A percentile compares a stretch with the other conserved stretches of the same genome.
These are phyloP conservation scores for Macrocentrus cingulum DNA, from an alignment of 1,140 invertebrate species.

Conservation along the genomic window DNA sequence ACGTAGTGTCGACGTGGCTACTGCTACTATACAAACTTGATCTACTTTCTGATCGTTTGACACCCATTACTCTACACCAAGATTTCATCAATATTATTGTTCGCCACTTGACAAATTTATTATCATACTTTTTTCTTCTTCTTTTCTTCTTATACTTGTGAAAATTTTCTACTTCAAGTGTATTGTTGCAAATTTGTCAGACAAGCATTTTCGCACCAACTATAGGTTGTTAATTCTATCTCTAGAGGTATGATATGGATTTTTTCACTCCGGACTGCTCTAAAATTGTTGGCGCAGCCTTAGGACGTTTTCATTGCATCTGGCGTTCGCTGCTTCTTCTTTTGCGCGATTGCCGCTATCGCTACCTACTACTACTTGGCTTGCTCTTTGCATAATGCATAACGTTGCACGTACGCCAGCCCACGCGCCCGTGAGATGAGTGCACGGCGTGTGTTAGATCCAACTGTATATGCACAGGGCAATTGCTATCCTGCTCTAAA, in stretches of 20 bases:
- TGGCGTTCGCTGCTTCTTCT: slow-evolving; percentile 5
- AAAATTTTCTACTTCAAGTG: too few species aligned
- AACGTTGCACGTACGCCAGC: slow-evolving; percentile 26
- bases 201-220: too few species aligned
- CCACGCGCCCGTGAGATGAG: slow-evolving; percentile 9
- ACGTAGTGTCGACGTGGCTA: slow-evolving; percentile 2
- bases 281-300: neutral
- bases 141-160: too few species aligned
- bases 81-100: too few species aligned
- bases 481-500: slow-evolving; percentile 29
- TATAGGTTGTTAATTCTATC: too few species aligned
- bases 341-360: slow-evolving; percentile 35
- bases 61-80: too few species aligned
- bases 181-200: too few species aligned
- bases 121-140: too few species aligned
- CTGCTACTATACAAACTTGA: too few species aligned
- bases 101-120: too few species aligned
- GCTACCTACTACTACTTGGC: slow-evolving; percentile 9
- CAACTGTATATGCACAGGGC: slow-evolving; percentile 24
- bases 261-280: neutral
- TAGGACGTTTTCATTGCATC: slow-evolving; percentile 4
- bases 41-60: too few species aligned
- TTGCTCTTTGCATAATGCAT: slow-evolving; percentile 38
- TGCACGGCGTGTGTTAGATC: slow-evolving; percentile 13
- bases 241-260: neutral